Conservation (phyloP, 2,888 invertebrate species). For the Geotrupes spiniger region DNA sequence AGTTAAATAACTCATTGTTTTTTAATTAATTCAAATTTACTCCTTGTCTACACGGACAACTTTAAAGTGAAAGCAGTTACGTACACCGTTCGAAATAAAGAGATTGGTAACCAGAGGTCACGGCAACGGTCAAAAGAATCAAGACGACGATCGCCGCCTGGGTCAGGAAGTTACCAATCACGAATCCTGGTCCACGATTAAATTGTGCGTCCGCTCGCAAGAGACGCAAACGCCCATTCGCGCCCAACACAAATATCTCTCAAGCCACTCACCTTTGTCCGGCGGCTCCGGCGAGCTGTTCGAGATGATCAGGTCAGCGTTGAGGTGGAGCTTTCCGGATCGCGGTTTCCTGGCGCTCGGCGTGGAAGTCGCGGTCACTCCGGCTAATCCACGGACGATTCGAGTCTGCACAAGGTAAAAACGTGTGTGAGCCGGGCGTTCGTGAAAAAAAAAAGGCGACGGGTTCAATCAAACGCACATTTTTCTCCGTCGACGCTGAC, state of each 20-base stretch:
- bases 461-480: conserved; percentile 1
- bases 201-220: neutral
- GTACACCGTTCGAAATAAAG: too few relatives aligned
- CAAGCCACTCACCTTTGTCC: conserved; percentile 44
- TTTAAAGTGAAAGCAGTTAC: too few relatives aligned
- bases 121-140: conserved; percentile 28
- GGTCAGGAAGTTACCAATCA: conserved; percentile 35
- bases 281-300: conserved; percentile 41
- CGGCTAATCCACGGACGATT: conserved; percentile 40
- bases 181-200: conserved; percentile 2
- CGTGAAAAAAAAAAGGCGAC: conserved; percentile 12
- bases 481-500: conserved; percentile 3
- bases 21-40: too few relatives aligned
- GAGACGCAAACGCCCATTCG: neutral
- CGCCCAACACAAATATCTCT: too few relatives aligned
- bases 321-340: conserved; percentile 34
- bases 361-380: conserved; percentile 36
- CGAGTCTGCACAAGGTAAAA: conserved; percentile 39
- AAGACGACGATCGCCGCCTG: conserved; percentile 24
- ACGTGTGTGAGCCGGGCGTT: too few relatives aligned
- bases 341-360: conserved; percentile 38
- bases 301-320: conserved; percentile 28
- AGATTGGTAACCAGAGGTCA: conserved; percentile 9
- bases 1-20: too few relatives aligned
- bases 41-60: too few relatives aligned